These are phyloP conservation scores for Vulpes vulpes DNA, from an alignment of 2,113 vertebrate species.

Conservation along the genomic window DNA sequence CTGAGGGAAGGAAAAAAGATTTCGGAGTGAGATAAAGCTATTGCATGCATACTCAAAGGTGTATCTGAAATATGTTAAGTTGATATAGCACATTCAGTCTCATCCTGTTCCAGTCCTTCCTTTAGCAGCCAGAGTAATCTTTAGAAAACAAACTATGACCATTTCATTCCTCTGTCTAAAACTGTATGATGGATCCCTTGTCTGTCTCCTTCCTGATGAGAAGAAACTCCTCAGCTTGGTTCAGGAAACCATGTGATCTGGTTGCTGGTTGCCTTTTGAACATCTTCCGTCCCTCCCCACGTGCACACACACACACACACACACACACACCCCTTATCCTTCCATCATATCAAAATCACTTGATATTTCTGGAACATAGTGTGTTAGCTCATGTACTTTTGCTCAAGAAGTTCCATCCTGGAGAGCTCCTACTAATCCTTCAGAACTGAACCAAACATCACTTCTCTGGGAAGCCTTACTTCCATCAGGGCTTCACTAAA, in stretches of 20 bases:
- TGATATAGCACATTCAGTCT: neutral
- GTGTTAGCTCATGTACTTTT: neutral
- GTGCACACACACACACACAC: neutral
- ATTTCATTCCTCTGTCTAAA: conserved; percentile 5
- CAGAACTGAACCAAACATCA: rapidly evolving
- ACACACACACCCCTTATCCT: neutral
- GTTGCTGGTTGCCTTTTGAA: neutral
- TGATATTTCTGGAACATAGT: neutral
- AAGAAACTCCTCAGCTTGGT: neutral
- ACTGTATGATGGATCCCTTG: too few species aligned
- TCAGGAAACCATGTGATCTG: neutral
- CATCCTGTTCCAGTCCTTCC: neutral
- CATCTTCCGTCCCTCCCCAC: neutral
- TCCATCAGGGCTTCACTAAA: neutral
- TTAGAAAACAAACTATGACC: neutral
- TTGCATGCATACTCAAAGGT: neutral
- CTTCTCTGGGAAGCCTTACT: neutral
- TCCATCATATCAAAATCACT: neutral
- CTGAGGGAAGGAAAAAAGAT: neutral
- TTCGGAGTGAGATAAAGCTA: conserved; percentile 8
- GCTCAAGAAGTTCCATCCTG: neutral
- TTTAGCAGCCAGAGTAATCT: conserved; percentile 1
- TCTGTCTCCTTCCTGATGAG: neutral
- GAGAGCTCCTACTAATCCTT: neutral
- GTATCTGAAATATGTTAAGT: conserved; percentile 10